Percentiles rank a stretch among this genome's conserved stretches.
These are phyloP conservation scores for Heterotilapia buettikoferi DNA, from an alignment of 2,113 vertebrate species.

Conservation along the genomic window DNA sequence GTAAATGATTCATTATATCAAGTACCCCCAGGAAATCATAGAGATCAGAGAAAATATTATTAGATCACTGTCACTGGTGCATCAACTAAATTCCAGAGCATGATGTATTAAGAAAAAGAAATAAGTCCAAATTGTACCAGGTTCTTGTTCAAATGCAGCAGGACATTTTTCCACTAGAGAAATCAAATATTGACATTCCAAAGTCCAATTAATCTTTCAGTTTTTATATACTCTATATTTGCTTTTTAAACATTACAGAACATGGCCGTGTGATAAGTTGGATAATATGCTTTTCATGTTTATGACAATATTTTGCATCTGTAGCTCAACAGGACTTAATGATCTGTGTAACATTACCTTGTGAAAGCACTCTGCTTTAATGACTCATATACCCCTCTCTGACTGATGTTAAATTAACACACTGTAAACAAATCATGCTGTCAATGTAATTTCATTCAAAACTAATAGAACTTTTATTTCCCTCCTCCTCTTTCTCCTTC, in stretches of 20 bases:
- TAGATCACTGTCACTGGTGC: not conserved
- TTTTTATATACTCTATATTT: not conserved
- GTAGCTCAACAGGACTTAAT: not conserved
- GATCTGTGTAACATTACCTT: conserved; percentile 6
- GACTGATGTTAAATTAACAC: conserved; percentile 13
- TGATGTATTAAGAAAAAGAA: not conserved
- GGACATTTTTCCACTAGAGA: not conserved
- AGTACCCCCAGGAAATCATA: not conserved
- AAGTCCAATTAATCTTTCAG: not conserved
- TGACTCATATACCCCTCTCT: not conserved
- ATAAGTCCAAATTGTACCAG: not conserved
- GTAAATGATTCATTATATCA: not conserved
- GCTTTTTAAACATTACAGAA: not conserved
- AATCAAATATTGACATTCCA: not conserved
- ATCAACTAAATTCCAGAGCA: not conserved
- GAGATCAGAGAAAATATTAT: not conserved
- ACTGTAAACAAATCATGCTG: conserved; percentile 6
- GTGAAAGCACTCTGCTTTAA: not conserved
- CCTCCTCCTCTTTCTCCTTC: not conserved
- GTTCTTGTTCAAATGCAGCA: not conserved
- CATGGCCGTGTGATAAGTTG: not conserved
- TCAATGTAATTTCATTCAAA: conserved; percentile 4
- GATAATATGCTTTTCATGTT: not conserved
- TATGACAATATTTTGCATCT: not conserved
- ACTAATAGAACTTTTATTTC: conserved; percentile 21